Evolutionary conservation across 2,888 invertebrate genomes (phyloP).

Genomic region (Tipula vernalis): DNA sequence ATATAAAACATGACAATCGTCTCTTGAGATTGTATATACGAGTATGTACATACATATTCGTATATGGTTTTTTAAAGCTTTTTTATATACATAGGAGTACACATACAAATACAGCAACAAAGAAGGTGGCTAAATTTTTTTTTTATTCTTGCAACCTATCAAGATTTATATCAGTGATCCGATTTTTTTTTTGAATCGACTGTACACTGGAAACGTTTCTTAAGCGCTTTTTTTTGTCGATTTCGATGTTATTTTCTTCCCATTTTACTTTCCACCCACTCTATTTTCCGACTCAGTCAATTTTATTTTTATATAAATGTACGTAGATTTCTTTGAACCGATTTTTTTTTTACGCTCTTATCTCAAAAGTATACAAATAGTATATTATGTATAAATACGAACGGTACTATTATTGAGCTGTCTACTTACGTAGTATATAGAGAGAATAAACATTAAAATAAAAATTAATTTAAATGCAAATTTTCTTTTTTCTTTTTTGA

Average conservation of each 20-base stretch:
- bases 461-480: conserved; percentile 4
- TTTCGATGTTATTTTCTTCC: not conserved
- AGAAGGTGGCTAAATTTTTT: not conserved
- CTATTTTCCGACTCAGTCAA: not conserved
- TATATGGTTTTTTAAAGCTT: not conserved
- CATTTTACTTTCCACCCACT: not conserved
- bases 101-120: not conserved
- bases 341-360: not conserved
- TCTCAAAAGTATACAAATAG: not conserved
- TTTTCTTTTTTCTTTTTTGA: not conserved
- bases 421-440: not conserved
- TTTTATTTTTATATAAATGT: not conserved
- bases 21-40: not conserved
- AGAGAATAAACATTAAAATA: not conserved
- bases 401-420: not conserved
- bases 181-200: not conserved
- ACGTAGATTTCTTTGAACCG: not conserved
- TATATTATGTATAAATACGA: not conserved
- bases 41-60: not conserved
- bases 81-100: not conserved
- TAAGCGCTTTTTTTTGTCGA: not conserved
- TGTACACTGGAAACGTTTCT: not conserved
- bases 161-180: not conserved
- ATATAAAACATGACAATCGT: not conserved
- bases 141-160: not conserved